phyloP scores from a whole-genome alignment of 1,140 invertebrate species.

The Steinernema feltiae region DNA sequence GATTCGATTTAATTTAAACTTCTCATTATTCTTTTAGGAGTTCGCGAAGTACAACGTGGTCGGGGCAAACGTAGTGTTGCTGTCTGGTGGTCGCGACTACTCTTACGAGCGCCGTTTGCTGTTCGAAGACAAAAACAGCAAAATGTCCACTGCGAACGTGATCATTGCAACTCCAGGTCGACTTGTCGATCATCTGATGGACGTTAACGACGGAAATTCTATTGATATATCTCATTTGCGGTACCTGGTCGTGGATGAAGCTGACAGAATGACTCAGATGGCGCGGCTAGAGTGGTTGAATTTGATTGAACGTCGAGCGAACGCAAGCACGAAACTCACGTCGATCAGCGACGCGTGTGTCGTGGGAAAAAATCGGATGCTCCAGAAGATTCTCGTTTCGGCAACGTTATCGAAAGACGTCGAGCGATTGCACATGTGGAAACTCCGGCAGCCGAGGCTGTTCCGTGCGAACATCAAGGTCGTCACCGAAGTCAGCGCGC shows the following conservation, averaged over 20 bases:
- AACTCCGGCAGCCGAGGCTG: constrained; percentile 80
- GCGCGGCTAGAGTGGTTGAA: constrained; percentile 81
- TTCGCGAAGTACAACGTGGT: constrained; percentile 21
- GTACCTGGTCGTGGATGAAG: constrained; percentile 76
- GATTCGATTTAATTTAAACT: no score
- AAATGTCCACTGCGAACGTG: constrained; percentile 67
- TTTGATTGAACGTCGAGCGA: constrained; percentile 62
- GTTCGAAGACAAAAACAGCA: constrained; percentile 10
- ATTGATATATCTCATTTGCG: constrained; percentile 54
- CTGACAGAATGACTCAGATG: constrained; percentile 83
- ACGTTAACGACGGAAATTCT: constrained; percentile 59
- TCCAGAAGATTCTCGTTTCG: constrained; percentile 88
- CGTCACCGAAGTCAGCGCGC: constrained; percentile 45
- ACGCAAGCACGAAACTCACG: constrained; percentile 34
- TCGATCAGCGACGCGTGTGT: background rate
- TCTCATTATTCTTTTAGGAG: constrained; percentile 27
- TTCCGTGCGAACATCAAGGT: constrained; percentile 71
- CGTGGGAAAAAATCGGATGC: constrained; percentile 46
- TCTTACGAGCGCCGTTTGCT: background rate
- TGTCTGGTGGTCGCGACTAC: constrained; percentile 24
- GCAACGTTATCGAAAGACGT: constrained; percentile 91
- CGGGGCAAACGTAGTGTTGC: constrained; percentile 27
- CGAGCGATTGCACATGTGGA: constrained; percentile 78
- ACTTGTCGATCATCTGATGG: constrained; percentile 81
- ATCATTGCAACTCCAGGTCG: constrained; percentile 85